Percentiles rank a stretch among this genome's conserved stretches.
phyloP scores from a whole-genome alignment of 2,113 vertebrate species.

The Stomatorhinus ivindoensis region DNA sequence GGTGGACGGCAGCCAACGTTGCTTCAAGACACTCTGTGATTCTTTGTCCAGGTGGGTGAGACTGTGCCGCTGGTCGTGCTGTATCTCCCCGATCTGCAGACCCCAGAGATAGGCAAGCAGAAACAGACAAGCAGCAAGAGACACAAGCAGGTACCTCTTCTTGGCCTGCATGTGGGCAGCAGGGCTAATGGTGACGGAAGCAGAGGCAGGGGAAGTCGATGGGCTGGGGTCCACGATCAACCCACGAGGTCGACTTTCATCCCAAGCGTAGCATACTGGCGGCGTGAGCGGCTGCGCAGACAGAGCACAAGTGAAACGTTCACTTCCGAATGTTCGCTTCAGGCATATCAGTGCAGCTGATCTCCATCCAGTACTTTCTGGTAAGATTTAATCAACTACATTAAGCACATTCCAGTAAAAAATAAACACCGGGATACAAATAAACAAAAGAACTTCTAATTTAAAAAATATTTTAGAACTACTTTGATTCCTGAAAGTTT shows the following conservation, averaged over 20 bases:
- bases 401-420: not conserved
- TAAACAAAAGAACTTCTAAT: not conserved
- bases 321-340: not conserved
- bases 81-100: slow-evolving; percentile 62
- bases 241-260: slow-evolving; percentile 34
- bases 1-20: slow-evolving; percentile 47
- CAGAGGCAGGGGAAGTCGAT: slow-evolving; percentile 29
- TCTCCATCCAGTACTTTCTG: not conserved
- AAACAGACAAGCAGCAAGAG: slow-evolving; percentile 67
- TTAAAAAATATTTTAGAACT: not conserved
- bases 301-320: not conserved
- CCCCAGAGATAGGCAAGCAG: slow-evolving; percentile 67
- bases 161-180: slow-evolving; percentile 75
- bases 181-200: slow-evolving; percentile 38
- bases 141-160: slow-evolving; percentile 75
- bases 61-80: slow-evolving; percentile 44
- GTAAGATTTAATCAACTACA: not conserved
- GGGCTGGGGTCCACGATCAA: slow-evolving; percentile 26
- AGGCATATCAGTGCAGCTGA: not conserved
- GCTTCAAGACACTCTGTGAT: slow-evolving; percentile 9
- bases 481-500: not conserved
- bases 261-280: slow-evolving; percentile 21
- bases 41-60: slow-evolving; percentile 38
- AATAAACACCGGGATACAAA: not conserved
- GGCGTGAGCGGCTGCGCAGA: slow-evolving; percentile 12